These are phyloP conservation scores for Schizopygopsis pylzovi DNA, from an alignment of 2,797 vertebrate genomes.

Conservation along the genomic window DNA sequence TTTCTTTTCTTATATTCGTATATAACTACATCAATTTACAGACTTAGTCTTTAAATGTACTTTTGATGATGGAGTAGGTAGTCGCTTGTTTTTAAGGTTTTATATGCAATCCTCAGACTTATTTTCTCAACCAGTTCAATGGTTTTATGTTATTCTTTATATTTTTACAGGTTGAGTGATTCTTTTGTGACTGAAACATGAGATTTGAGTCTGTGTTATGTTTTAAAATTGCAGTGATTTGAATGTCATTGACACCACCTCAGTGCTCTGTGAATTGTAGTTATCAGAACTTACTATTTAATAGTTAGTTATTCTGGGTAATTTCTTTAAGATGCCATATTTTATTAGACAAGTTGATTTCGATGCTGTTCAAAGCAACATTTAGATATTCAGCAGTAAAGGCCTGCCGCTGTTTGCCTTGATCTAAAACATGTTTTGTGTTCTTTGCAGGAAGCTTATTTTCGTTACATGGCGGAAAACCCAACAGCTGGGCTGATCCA, in stretches of 20 bases:
- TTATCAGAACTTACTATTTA: neutral
- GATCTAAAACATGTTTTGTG: constrained; percentile 61
- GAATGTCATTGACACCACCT: neutral
- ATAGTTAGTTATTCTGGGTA: neutral
- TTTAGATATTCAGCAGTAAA: neutral
- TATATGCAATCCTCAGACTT: neutral
- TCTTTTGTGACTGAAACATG: neutral
- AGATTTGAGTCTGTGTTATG: neutral
- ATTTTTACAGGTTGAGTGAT: neutral
- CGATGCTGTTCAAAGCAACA: neutral
- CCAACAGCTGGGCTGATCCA: constrained; percentile 93
- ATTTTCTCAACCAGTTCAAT: neutral
- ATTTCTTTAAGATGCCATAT: neutral
- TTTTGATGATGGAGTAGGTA: constrained; percentile 25
- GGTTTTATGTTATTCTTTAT: neutral
- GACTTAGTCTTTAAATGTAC: constrained; percentile 58
- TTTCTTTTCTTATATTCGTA: constrained; percentile 1
- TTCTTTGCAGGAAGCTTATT: constrained; percentile 97
- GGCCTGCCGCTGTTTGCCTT: constrained; percentile 4
- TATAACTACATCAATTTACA: constrained; percentile 27
- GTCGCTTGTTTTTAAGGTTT: neutral
- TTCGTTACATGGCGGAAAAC: constrained; percentile 99
- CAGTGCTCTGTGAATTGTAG: neutral
- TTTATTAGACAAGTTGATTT: neutral
- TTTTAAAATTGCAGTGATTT: neutral